phyloP scores from a whole-genome alignment of 2,888 invertebrate species.

The Chymomyza fuscimana region DNA sequence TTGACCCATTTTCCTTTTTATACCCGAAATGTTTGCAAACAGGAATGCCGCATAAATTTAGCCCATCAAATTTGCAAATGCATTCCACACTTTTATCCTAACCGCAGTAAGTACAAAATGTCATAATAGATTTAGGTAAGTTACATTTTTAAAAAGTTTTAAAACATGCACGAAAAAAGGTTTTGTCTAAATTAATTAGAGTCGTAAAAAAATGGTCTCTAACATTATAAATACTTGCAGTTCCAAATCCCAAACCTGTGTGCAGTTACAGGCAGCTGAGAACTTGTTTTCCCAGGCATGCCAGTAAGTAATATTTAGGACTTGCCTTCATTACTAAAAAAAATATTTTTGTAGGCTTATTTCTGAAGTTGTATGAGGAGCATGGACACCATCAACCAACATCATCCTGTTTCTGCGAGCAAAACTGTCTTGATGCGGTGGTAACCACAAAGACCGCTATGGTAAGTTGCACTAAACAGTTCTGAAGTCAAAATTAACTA shows the following conservation, averaged over 20 bases:
- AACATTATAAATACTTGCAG: conserved; percentile 41
- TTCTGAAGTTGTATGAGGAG: conserved; percentile 53
- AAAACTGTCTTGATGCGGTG: conserved; percentile 75
- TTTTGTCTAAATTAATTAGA: too few species aligned
- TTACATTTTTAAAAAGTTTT: too few species aligned
- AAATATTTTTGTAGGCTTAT: conserved; percentile 36
- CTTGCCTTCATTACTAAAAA: neutral
- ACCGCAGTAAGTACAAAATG: conserved; percentile 60
- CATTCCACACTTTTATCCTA: conserved; percentile 80
- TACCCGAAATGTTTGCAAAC: conserved; percentile 75
- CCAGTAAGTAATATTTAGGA: conserved; percentile 45
- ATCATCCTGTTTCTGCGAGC: conserved; percentile 68
- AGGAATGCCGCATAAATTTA: conserved; percentile 78
- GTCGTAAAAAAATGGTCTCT: too few species aligned
- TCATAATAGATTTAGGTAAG: too few species aligned
- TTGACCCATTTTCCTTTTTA: conserved; percentile 77
- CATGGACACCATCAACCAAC: conserved; percentile 27
- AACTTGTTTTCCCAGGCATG: conserved; percentile 67
- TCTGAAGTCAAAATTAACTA: neutral
- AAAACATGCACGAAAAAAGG: too few species aligned
- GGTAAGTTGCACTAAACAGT: conserved; percentile 39
- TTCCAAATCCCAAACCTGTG: conserved; percentile 68
- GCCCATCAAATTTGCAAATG: conserved; percentile 76
- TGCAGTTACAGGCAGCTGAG: conserved; percentile 71
- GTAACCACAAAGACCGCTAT: conserved; percentile 50